These are phyloP conservation scores for Pithecia hirsuta DNA, from an alignment of 2,797 vertebrate species.

Conservation along the genomic window DNA sequence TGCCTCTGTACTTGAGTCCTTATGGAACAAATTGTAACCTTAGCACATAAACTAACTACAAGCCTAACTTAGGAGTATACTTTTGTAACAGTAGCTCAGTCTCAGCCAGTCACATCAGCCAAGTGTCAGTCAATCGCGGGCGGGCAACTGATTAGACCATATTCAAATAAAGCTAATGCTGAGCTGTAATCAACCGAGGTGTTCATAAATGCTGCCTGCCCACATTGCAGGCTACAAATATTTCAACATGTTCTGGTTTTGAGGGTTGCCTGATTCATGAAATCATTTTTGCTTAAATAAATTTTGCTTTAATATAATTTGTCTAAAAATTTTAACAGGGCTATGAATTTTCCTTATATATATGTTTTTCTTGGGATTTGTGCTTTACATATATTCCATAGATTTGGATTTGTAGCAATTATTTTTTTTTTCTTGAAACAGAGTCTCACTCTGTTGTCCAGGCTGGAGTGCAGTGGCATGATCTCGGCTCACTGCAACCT, in stretches of 20 bases:
- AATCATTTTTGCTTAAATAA: background rate
- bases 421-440: too few species aligned
- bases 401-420: background rate
- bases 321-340: background rate
- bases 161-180: background rate
- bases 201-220: background rate
- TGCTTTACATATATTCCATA: background rate
- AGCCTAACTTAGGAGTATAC: background rate
- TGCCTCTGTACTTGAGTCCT: background rate
- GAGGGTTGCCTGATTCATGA: background rate
- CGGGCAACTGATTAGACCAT: background rate
- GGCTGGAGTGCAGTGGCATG: too few species aligned
- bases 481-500: too few species aligned
- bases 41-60: background rate
- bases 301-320: background rate
- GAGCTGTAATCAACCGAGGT: background rate
- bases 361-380: background rate
- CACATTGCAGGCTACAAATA: background rate
- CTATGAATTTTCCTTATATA: background rate
- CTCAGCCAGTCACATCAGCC: background rate
- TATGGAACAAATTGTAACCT: background rate
- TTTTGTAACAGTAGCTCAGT: background rate
- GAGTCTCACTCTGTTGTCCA: too few species aligned
- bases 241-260: background rate
- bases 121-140: background rate